phyloP scores from a whole-genome alignment of 2,888 invertebrate genomes.

The Dicranocentrus wangi region DNA sequence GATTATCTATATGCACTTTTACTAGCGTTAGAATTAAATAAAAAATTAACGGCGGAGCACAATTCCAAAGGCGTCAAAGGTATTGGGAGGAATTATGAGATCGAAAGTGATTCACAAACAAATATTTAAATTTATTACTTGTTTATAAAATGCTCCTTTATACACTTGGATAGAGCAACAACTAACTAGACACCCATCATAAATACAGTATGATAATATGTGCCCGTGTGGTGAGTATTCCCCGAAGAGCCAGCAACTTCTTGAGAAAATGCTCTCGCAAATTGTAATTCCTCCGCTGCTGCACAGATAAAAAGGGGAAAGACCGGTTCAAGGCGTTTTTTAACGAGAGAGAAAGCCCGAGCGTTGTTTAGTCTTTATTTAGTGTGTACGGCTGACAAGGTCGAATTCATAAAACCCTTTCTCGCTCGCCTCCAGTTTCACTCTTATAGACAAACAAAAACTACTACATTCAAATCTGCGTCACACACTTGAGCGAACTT shows the following conservation, averaged over 20 bases:
- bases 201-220: too few species aligned
- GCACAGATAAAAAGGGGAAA: background rate
- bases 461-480: background rate
- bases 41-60: background rate
- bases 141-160: too few species aligned
- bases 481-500: background rate
- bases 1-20: background rate
- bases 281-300: background rate
- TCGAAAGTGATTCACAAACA: too few species aligned
- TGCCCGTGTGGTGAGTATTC: background rate
- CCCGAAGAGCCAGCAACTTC: background rate
- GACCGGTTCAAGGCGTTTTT: background rate
- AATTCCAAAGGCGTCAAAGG: background rate
- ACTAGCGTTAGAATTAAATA: background rate
- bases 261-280: background rate
- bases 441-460: background rate
- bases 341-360: too few species aligned
- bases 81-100: background rate
- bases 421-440: background rate
- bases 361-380: background rate
- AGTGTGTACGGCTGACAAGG: slow-evolving; percentile 14
- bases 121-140: too few species aligned
- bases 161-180: too few species aligned
- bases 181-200: too few species aligned
- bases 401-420: slow-evolving; percentile 35